Evolutionary conservation across 2,888 invertebrate genomes (phyloP).

Genomic region (Volucella zonaria): DNA sequence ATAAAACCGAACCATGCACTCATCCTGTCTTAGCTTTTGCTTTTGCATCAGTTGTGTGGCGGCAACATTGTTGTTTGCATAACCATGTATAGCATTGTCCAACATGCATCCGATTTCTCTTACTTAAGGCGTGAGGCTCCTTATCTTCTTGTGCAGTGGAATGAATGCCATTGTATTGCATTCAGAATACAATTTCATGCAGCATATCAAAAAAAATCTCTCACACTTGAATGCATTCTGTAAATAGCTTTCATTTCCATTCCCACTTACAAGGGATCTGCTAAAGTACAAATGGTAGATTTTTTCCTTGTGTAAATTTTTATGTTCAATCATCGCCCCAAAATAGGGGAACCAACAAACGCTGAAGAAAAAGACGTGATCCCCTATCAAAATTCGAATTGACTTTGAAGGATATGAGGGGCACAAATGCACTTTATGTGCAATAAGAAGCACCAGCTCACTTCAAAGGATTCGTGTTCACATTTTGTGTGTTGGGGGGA

Average conservation of each 20-base stretch:
- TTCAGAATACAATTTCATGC: slow-evolving; percentile 42
- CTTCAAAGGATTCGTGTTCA: slow-evolving; percentile 30
- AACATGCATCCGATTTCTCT: slow-evolving; percentile 31
- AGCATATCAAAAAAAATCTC: slow-evolving; percentile 56
- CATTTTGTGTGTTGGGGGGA: slow-evolving; percentile 13
- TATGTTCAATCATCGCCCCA: slow-evolving; percentile 55
- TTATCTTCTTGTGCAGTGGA: slow-evolving; percentile 42
- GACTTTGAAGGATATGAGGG: slow-evolving; percentile 61
- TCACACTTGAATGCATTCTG: slow-evolving; percentile 55
- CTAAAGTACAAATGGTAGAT: slow-evolving; percentile 41
- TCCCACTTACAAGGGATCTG: slow-evolving; percentile 42
- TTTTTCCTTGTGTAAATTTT: slow-evolving; percentile 33
- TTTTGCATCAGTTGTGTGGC: not conserved
- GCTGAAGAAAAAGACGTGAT: slow-evolving; percentile 36
- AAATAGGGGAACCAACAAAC: slow-evolving; percentile 20
- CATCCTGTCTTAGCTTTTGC: slow-evolving; percentile 8
- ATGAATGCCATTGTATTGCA: slow-evolving; percentile 44
- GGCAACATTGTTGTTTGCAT: slow-evolving; percentile 46
- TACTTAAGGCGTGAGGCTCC: slow-evolving; percentile 23
- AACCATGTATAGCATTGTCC: slow-evolving; percentile 43
- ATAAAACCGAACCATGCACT: slow-evolving; percentile 14
- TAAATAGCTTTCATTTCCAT: slow-evolving; percentile 60
- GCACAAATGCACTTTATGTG: slow-evolving; percentile 64
- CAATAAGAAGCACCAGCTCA: slow-evolving; percentile 38
- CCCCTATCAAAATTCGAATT: slow-evolving; percentile 59